A percentile compares a stretch with the other conserved stretches of the same genome.
Conservation (phyloP, 2,797 vertebrate species). For the Avahi laniger region DNA sequence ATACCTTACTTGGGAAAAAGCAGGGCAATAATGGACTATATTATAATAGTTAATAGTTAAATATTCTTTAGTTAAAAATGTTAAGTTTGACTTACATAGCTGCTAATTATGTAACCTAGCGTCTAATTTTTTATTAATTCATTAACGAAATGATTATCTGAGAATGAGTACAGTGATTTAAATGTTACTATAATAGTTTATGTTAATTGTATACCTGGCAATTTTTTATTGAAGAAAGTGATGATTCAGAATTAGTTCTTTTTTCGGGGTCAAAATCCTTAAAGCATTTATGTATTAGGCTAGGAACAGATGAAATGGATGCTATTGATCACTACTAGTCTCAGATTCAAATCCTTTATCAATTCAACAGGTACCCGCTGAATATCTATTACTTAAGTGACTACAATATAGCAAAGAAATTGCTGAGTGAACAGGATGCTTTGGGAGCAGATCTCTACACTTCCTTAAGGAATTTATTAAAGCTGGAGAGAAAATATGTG, state of each 20-base stretch:
- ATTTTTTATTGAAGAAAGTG: background rate
- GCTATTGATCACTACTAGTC: background rate
- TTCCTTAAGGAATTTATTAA: background rate
- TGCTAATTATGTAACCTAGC: background rate
- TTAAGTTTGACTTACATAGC: background rate
- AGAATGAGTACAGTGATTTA: constrained; percentile 9
- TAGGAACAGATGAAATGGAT: background rate
- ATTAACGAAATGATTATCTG: background rate
- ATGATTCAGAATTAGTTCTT: constrained; percentile 44
- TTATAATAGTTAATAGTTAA: background rate
- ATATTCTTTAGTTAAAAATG: background rate
- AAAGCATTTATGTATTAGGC: background rate
- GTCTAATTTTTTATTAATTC: constrained; percentile 23
- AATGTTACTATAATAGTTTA: background rate
- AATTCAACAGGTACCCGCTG: background rate
- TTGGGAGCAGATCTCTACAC: background rate
- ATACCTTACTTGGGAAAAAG: background rate
- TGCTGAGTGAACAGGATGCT: background rate
- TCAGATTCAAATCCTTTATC: background rate
- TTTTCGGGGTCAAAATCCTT: background rate
- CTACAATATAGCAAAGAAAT: background rate
- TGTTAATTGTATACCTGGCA: background rate
- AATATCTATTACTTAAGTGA: background rate
- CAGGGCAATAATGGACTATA: background rate
- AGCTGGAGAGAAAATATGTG: background rate